A percentile compares a stretch with the other conserved stretches of the same genome.
phyloP scores from a whole-genome alignment of 2,888 invertebrate genomes.

The Epinotia brunnichana region DNA sequence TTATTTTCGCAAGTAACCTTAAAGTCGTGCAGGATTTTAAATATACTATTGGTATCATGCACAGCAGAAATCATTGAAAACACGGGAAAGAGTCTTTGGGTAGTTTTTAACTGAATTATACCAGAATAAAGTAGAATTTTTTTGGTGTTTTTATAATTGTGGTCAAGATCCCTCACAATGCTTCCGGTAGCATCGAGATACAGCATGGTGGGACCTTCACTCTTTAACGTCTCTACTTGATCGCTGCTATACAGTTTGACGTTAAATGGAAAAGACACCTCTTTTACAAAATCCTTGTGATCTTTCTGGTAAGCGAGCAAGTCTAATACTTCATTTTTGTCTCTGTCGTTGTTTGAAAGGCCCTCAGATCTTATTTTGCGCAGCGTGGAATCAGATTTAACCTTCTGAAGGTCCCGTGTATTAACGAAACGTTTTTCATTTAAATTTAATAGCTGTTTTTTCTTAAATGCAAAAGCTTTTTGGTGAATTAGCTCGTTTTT shows the following conservation, averaged over 20 bases:
- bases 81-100: not conserved
- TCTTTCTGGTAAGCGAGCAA: conserved; percentile 1
- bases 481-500: not conserved
- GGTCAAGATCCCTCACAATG: not conserved
- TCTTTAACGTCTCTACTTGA: not conserved
- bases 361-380: conserved; percentile 10
- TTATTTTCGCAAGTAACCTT: no score
- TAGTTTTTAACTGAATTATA: not conserved
- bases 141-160: not conserved
- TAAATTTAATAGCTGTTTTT: not conserved
- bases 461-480: conserved; percentile 3
- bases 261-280: conserved; percentile 7
- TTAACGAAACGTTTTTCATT: not conserved
- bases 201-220: not conserved
- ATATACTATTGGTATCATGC: not conserved
- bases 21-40: not conserved
- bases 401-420: not conserved
- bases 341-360: conserved; percentile 5
- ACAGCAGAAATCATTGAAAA: not conserved
- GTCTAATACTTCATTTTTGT: conserved; percentile 8
- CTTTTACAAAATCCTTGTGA: not conserved
- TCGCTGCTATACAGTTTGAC: not conserved
- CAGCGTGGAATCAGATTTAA: conserved; percentile 7
- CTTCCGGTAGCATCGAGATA: no score
- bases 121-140: not conserved